phyloP scores from a whole-genome alignment of 2,797 vertebrate genomes.

The Valencia hispanica region DNA sequence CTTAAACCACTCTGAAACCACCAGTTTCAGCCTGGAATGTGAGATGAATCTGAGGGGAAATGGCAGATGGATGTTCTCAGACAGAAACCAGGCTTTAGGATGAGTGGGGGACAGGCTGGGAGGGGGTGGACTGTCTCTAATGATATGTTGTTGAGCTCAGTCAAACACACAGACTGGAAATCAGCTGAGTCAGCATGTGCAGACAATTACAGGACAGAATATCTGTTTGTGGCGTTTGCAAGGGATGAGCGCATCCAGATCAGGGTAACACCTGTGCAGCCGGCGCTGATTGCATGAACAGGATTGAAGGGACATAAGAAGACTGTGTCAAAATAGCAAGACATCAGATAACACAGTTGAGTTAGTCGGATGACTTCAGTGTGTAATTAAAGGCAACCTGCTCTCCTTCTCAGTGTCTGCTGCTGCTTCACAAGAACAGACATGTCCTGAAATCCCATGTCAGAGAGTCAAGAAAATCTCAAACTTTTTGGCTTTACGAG shows the following conservation, averaged over 20 bases:
- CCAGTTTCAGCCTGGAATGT: constrained; percentile 9
- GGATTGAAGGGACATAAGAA: constrained; percentile 22
- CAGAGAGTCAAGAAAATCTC: neutral
- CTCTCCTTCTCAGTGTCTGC: constrained; percentile 29
- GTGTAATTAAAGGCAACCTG: constrained; percentile 57
- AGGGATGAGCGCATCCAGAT: constrained; percentile 40
- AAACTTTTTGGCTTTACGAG: neutral
- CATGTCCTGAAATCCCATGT: neutral
- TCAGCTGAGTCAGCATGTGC: constrained; percentile 49
- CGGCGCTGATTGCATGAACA: constrained; percentile 11
- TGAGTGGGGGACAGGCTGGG: neutral
- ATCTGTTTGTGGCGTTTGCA: constrained; percentile 45
- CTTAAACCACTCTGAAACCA: neutral
- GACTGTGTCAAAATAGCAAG: constrained; percentile 40
- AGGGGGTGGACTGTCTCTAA: constrained; percentile 28
- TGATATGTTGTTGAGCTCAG: constrained; percentile 51
- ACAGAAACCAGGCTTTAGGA: constrained; percentile 31
- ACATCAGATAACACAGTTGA: constrained; percentile 35
- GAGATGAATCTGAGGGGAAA: constrained; percentile 28
- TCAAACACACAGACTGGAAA: constrained; percentile 40
- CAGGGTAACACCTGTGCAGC: constrained; percentile 48
- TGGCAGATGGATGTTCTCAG: constrained; percentile 26
- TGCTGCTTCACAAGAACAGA: constrained; percentile 20
- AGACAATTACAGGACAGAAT: constrained; percentile 62
- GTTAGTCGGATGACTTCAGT: constrained; percentile 39